Conservation (phyloP, 2,888 invertebrate genomes). For the Drosophila mulleri region DNA sequence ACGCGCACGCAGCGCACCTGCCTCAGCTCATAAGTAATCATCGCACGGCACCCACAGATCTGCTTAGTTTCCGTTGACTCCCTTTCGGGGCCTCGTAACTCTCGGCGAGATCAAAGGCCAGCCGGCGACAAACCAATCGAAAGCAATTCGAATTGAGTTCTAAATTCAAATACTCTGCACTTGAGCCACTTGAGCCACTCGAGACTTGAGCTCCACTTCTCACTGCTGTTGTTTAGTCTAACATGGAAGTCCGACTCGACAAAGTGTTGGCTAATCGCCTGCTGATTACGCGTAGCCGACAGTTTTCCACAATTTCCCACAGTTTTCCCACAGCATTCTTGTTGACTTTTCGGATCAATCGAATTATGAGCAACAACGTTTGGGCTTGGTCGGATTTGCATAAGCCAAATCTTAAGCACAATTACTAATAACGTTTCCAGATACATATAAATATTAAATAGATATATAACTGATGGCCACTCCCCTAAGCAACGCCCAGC, state of each 20-base stretch:
- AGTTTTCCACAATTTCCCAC: slow-evolving; percentile 59
- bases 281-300: slow-evolving; percentile 28
- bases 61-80: slow-evolving; percentile 50
- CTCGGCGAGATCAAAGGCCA: slow-evolving; percentile 61
- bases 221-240: slow-evolving; percentile 62
- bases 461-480: slow-evolving; percentile 44
- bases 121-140: slow-evolving; percentile 56
- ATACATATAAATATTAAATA: slow-evolving; percentile 44
- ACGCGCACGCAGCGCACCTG: slow-evolving; percentile 31
- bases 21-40: slow-evolving; percentile 57
- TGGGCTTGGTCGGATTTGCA: slow-evolving; percentile 59
- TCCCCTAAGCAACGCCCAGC: slow-evolving; percentile 38
- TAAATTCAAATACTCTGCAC: slow-evolving; percentile 17
- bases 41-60: slow-evolving; percentile 43
- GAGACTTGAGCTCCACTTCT: slow-evolving; percentile 40
- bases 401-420: slow-evolving; percentile 39
- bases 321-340: slow-evolving; percentile 30
- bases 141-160: slow-evolving; percentile 11
- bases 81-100: slow-evolving; percentile 48
- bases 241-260: not conserved
- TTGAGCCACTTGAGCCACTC: slow-evolving; percentile 54
- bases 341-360: slow-evolving; percentile 10
- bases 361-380: slow-evolving; percentile 46
- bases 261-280: slow-evolving; percentile 29
- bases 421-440: slow-evolving; percentile 44